Evolutionary conservation across 2,113 vertebrate species (phyloP), one percentile per base, ranked within the genome.

Genomic region (Coreoperca whiteheadi): DNA sequence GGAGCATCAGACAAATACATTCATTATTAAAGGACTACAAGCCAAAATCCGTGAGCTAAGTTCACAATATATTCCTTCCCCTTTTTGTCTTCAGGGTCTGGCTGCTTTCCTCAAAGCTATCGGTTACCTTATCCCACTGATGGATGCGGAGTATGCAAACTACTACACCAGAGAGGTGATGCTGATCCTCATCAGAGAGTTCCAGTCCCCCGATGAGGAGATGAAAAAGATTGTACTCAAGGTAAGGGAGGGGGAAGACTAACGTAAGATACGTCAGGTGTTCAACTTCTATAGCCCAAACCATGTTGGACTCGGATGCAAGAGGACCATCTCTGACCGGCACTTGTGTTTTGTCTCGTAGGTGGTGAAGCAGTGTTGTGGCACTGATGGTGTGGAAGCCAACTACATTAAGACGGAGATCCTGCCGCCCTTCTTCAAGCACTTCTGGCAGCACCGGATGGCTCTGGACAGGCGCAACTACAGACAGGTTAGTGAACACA

Each of bases 321-420:
- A 30, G 11, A 32, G 15, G n/a, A 34, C 50, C 6, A 0, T n/a
- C n/a, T 82, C 72, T 82, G n/a, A 80, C 39, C 0, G 9, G 12
- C 0, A 0, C 10, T 41, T 21, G 12, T 86, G 48, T 50, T 14
- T 30, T 30, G 64, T 80, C 51, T 41, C 79, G 14, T 56, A 99
- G 98, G 98, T 99, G 83, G 98, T 99, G 86, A 99, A 99, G 90
- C 98, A 99, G 89, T 99, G 98, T 78, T 99, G 98, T 93, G 98
- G 98, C 51, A 99, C 98, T 0, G 98, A 99, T 90, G 98, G 98
- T 95, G 98, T 99, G 48, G 98, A 99, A 94, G 97, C 98, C 76
- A 99, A 99, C 92, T 99, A 99, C 92, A 99, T 99, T 74, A 99
- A 99, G 94, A 99, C 98, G 0, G 98, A 99, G 93, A 99, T 99